A percentile compares a stretch with the other conserved stretches of the same genome.
Evolutionary conservation across 23 tunicate genomes (phyloP).

Genomic region (Styela plicata): DNA sequence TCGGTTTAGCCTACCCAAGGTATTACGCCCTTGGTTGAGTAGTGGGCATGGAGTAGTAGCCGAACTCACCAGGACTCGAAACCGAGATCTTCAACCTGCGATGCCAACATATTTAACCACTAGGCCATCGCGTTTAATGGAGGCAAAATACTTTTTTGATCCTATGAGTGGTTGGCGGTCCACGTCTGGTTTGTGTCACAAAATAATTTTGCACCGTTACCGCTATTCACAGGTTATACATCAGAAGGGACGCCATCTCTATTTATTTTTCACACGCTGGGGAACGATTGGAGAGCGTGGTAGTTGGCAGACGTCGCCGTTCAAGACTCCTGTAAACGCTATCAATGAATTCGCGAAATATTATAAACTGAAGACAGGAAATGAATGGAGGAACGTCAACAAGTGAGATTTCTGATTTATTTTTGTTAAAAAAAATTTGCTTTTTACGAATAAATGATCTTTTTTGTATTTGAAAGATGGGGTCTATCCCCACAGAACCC

Average conservation of each 20-base stretch:
- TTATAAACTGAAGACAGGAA: conserved; percentile 93
- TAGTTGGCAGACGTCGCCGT: conserved; percentile 95
- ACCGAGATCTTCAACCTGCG: too few species aligned
- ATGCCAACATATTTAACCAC: too few species aligned
- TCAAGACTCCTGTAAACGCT: conserved; percentile 85
- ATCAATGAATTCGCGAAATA: conserved; percentile 92
- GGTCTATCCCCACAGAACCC: too few species aligned
- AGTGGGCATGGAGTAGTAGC: not conserved
- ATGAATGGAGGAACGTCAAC: conserved; percentile 94
- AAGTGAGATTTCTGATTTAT: conserved; percentile 41
- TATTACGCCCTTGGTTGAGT: too few species aligned
- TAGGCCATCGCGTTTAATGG: not conserved
- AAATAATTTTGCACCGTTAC: not conserved
- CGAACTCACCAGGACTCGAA: not conserved
- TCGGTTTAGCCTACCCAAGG: too few species aligned
- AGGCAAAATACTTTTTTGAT: not conserved
- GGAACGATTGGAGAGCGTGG: conserved; percentile 92
- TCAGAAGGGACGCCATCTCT: conserved; percentile 86
- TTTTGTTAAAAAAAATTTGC: too few species aligned
- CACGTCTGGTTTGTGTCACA: not conserved
- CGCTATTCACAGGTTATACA: conserved; percentile 65
- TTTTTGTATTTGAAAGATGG: too few species aligned
- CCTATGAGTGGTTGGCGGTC: not conserved
- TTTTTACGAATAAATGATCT: too few species aligned
- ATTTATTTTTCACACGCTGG: conserved; percentile 94